These are phyloP conservation scores for Cetonia aurata DNA, from an alignment of 2,888 invertebrate genomes.

Conservation along the genomic window DNA sequence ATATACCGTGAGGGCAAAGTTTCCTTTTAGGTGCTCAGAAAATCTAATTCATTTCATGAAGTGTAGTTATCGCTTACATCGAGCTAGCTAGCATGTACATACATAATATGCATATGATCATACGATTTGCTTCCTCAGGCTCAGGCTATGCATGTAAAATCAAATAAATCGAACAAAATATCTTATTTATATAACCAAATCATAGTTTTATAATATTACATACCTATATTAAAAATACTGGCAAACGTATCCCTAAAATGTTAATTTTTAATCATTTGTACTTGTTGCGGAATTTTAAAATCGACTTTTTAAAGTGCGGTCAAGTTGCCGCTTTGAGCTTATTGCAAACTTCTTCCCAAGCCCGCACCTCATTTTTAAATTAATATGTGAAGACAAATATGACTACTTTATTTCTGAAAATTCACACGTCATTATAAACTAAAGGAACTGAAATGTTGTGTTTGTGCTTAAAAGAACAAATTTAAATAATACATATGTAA, in stretches of 20 bases:
- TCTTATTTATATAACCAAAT: background rate
- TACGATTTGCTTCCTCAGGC: too few relatives aligned
- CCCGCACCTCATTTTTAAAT: constrained; percentile 59
- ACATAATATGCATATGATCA: too few relatives aligned
- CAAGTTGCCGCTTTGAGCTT: constrained; percentile 65
- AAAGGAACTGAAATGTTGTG: constrained; percentile 44
- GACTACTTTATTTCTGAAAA: constrained; percentile 6
- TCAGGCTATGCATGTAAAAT: too few relatives aligned
- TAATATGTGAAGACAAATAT: background rate
- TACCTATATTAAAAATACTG: constrained; percentile 32
- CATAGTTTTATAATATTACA: too few relatives aligned
- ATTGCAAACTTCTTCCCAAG: constrained; percentile 67
- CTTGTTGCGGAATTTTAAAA: constrained; percentile 34
- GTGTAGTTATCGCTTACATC: too few relatives aligned
- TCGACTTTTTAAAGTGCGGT: constrained; percentile 61
- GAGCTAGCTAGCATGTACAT: too few relatives aligned
- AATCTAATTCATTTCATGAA: too few relatives aligned
- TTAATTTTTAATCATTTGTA: constrained; percentile 20
- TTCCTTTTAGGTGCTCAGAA: too few relatives aligned
- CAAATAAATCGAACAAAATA: background rate
- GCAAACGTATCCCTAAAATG: constrained; percentile 41
- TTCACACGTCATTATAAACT: constrained; percentile 17
- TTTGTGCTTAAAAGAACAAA: background rate
- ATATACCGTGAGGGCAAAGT: too few relatives aligned
- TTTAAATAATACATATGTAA: background rate